Conservation (phyloP, 2,797 vertebrate genomes). For the Ctenopoma kingsleyae region DNA sequence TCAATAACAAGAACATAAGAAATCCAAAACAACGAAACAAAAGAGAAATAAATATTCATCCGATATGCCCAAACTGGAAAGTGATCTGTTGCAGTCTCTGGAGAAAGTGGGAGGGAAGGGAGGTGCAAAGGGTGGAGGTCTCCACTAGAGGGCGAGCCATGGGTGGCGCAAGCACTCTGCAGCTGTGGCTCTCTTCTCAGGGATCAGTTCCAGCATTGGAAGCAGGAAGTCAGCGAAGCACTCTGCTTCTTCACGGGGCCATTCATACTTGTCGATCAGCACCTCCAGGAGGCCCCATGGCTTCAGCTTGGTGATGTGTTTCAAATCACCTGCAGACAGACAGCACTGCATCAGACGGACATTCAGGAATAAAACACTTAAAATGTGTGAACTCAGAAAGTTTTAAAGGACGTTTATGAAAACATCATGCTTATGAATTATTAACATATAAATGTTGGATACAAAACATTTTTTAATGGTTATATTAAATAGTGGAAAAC, state of each 20-base stretch:
- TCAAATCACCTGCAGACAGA: constrained; percentile 91
- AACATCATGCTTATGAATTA: not conserved
- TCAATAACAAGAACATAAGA: constrained; percentile 64
- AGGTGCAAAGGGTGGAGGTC: constrained; percentile 46
- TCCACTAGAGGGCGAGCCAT: constrained; percentile 85
- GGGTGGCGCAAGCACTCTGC: constrained; percentile 94
- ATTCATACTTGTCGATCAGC: constrained; percentile 97
- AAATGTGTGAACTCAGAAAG: not conserved
- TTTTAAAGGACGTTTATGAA: not conserved
- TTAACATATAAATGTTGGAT: not conserved
- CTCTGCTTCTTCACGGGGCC: constrained; percentile 92
- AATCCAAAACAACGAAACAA: constrained; percentile 66
- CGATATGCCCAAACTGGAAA: constrained; percentile 86
- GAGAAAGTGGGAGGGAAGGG: constrained; percentile 57
- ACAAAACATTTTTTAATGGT: not conserved
- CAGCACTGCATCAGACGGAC: not conserved
- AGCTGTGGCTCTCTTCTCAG: constrained; percentile 95
- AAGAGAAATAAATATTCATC: constrained; percentile 83
- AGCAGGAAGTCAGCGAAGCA: constrained; percentile 95
- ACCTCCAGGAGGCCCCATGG: constrained; percentile 98
- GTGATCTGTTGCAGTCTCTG: constrained; percentile 88
- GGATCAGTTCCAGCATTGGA: constrained; percentile 96
- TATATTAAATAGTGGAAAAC: too few relatives aligned
- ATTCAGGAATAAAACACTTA: not conserved
- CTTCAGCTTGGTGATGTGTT: constrained; percentile 99